These are phyloP conservation scores for Nixonia krombeini DNA, from an alignment of 1,140 invertebrate species.

Conservation along the genomic window DNA sequence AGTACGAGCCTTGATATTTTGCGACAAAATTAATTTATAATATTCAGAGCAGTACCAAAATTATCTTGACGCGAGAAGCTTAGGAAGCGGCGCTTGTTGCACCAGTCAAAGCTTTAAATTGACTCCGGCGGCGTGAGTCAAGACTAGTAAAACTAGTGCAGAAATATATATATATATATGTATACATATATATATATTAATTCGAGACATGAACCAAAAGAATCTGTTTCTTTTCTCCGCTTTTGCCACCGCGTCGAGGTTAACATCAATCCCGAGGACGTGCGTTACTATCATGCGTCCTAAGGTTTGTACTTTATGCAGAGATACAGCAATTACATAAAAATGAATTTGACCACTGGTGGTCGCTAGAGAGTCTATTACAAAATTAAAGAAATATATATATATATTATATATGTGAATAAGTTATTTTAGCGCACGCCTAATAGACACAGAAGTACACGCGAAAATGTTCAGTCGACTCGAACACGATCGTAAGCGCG, in stretches of 20 bases:
- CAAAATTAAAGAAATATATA: constrained; percentile 23
- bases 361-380: constrained; percentile 23
- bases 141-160: neutral
- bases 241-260: neutral
- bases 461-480: constrained; percentile 9
- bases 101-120: no score
- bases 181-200: no score
- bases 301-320: constrained; percentile 4
- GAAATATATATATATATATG: no score
- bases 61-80: no score
- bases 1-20: no score
- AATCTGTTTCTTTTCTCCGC: no score
- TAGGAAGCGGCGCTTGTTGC: no score
- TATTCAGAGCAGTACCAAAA: no score
- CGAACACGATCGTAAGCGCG: constrained; percentile 9
- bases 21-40: no score
- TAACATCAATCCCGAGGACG: neutral
- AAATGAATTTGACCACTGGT: constrained; percentile 47
- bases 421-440: constrained; percentile 57
- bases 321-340: constrained; percentile 18
- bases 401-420: constrained; percentile 44
- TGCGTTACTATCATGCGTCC: neutral
- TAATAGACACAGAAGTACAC: constrained; percentile 32
- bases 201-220: neutral
- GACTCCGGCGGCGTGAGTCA: neutral